Base-by-base conservation (phyloP, 1,140 invertebrate genomes). In the Brachionus rubens region DNA sequence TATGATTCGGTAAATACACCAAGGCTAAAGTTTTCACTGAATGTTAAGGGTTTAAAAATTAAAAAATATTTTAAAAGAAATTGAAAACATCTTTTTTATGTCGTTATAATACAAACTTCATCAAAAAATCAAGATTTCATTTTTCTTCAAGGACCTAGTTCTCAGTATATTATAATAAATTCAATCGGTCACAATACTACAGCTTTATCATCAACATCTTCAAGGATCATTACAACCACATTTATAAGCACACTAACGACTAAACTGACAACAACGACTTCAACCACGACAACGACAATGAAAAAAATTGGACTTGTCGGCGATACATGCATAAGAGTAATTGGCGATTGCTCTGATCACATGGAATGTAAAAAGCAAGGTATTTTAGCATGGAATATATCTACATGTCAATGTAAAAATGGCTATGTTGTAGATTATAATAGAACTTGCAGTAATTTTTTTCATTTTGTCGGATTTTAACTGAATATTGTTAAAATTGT, bases 301-400 rank as follows among this genome's bases (percentile, higher is more conserved):
- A 65, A 65, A 65, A 65, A 43, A 10, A 5, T 19, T 30, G 59
- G 59, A 43, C 16, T 65, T 3, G 59, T 65, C 10, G 59, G 59
- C 10, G 59, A 65, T 43, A 16, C 4, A 24, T 65, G 59, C 43
- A 3, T 65, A 24, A 65, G 43, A 65, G 40, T 65, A 21, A 10
- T 43, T 24, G 59, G 59, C 9, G 59, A 65, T 41, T 65, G 59
- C 14, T 43, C 40, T 1, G 43, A 65, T 14, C 43, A 65, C 43
- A 65, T 65, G 59, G 59, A 65, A 65, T 65, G 59, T 36, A 65
- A 46, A 41, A 65, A 26, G 43, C 33, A 65, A n/a, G 33, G 43
- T n/a, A 26, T 12, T 14, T 43, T 65, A 24, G 36, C 12, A 30
- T 65, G 36, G 41, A 65, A 65, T 65, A 24, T 65, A 43, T 41